Evolutionary conservation across 2,888 invertebrate species (phyloP), one percentile per base, ranked within the genome.

Genomic region (Bhutanitis thaidina): DNA sequence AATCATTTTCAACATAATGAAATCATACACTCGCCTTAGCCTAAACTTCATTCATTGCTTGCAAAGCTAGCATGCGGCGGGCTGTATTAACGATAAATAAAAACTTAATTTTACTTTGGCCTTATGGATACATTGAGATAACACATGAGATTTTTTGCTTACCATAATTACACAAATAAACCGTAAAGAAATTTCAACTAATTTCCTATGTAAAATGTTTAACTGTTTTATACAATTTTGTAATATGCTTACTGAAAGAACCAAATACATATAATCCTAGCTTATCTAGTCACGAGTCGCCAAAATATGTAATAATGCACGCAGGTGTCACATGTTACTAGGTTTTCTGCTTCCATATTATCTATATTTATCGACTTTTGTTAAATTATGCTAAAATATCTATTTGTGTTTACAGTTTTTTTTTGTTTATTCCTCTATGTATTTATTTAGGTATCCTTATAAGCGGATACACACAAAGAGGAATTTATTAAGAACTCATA

Each of bases 241-340:
- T 38, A 36, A 48, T 29, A 48, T 44, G 12, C 34, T 12, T 38
- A 29, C 14, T 29, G n/a, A 25, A 5, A 25, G 41, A 37, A 25
- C 30, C 43, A 52, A 45, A 44, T 52, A 50, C 55, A 55, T 57
- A 54, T 57, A 56, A 51, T 66, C 62, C 64, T 71, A 69, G 71
- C 71, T 72, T 72, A 54, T 75, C 76, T 77, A 77, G 77, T 77
- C 77, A 75, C 69, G 57, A 60, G 43, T 59, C 64, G 61, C 63
- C 67, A 65, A 67, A 67, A 58, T 55, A 55, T 9, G 30, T 38
- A 32, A 30, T 20, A 34, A 20, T 57, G 49, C 51, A 53, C 55
- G 53, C 55, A 25, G n/a, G 20, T 8, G 13, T 43, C 20, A 20
- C 20, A 20, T 30, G 16, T 29, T 15, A 43, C n/a, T 43, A 36